These are phyloP conservation scores for Galemys pyrenaicus DNA, from an alignment of 2,113 vertebrate genomes.

Conservation along the genomic window DNA sequence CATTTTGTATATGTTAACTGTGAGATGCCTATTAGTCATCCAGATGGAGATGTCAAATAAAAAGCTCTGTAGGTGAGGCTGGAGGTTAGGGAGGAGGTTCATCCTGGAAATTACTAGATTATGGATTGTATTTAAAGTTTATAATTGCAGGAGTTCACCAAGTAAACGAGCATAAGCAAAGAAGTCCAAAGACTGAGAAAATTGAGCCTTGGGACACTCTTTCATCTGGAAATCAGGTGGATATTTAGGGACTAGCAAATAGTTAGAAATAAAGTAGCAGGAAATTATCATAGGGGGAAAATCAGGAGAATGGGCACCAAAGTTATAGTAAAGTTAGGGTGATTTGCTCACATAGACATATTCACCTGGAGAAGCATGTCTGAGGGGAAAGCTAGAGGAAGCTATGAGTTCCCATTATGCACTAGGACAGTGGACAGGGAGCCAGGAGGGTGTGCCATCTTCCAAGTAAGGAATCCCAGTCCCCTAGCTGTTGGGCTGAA, in stretches of 20 bases:
- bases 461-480: background rate
- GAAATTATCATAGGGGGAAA: background rate
- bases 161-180: background rate
- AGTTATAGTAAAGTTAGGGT: background rate
- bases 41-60: background rate
- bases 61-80: background rate
- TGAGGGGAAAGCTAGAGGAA: background rate
- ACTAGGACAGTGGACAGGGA: background rate
- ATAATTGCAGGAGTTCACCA: background rate
- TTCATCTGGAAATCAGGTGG: background rate
- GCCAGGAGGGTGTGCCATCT: background rate
- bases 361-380: background rate
- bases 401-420: background rate
- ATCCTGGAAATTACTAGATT: background rate
- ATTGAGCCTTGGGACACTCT: background rate
- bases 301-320: background rate
- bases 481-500: background rate
- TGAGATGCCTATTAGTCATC: background rate
- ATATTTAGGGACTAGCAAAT: background rate
- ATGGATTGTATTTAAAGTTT: background rate
- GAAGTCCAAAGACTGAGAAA: background rate
- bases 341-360: background rate
- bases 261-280: background rate
- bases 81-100: background rate
- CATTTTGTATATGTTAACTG: background rate